Conservation (phyloP, 2,797 vertebrate genomes). For the Pitangus sulphuratus region DNA sequence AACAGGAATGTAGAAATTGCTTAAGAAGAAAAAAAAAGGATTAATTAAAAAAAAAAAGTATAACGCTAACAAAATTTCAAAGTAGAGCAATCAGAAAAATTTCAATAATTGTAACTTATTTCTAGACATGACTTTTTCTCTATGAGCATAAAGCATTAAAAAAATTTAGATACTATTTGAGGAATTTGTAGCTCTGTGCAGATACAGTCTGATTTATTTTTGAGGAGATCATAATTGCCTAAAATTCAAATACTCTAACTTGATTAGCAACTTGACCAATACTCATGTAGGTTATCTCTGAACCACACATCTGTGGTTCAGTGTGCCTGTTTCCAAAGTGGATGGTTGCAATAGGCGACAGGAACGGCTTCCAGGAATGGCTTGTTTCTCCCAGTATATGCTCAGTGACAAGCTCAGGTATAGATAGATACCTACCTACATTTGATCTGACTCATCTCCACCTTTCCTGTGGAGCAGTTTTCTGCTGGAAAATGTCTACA, state of each 20-base stretch:
- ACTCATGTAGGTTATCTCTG: background rate
- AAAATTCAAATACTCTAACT: background rate
- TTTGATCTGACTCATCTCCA: background rate
- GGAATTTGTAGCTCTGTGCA: background rate
- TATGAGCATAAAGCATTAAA: background rate
- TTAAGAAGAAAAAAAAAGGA: background rate
- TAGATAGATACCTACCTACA: background rate
- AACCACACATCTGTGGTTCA: background rate
- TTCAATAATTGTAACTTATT: background rate
- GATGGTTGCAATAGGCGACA: background rate
- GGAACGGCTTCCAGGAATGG: background rate
- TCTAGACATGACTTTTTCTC: background rate
- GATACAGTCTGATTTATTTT: background rate
- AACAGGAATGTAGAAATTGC: background rate
- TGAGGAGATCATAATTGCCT: background rate
- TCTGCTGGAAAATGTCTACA: background rate
- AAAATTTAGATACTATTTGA: background rate
- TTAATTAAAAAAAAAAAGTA: background rate
- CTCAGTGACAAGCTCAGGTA: background rate
- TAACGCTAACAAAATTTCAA: background rate
- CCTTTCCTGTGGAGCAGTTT: background rate
- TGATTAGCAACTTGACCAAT: background rate
- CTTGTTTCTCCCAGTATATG: background rate
- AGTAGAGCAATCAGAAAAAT: background rate
- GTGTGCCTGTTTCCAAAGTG: background rate